phyloP scores from a whole-genome alignment of 1,140 invertebrate species.

The Akabosia matsudoensis region DNA sequence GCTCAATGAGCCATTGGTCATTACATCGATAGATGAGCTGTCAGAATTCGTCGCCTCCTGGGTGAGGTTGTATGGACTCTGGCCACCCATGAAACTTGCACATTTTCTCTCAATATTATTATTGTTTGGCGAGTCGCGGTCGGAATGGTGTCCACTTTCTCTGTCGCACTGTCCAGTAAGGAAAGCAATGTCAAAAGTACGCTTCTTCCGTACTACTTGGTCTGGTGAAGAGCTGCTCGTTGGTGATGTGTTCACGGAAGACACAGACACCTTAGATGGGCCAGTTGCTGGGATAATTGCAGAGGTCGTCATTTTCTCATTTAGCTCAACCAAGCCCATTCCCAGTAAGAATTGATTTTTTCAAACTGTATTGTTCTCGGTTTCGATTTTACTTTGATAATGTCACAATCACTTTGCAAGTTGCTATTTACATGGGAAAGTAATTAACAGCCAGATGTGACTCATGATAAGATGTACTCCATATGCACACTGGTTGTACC shows the following conservation, averaged over 20 bases:
- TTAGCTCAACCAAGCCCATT: neutral
- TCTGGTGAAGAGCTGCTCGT: neutral
- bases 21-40: slow-evolving; percentile 40
- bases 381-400: neutral
- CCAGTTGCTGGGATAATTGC: neutral
- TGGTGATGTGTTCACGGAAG: neutral
- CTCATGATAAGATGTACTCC: too few species aligned
- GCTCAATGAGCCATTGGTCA: slow-evolving; percentile 42
- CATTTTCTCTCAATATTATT: slow-evolving; percentile 19
- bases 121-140: neutral
- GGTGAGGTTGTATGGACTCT: slow-evolving; percentile 18
- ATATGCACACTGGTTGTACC: too few species aligned
- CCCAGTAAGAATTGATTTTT: neutral
- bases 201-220: slow-evolving; percentile 35
- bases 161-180: slow-evolving; percentile 42
- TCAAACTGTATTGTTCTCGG: neutral
- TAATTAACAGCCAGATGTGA: too few species aligned
- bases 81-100: neutral
- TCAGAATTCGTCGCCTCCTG: slow-evolving; percentile 25
- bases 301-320: slow-evolving; percentile 3
- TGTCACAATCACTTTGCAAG: neutral
- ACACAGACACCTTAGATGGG: neutral
- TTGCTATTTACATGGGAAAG: too few species aligned
- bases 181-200: slow-evolving; percentile 46
- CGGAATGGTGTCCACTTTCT: slow-evolving; percentile 7